Evolutionary conservation across 2,113 vertebrate species (phyloP), one percentile per base, ranked within the genome.

Genomic region (Pycnonotus jocosus): DNA sequence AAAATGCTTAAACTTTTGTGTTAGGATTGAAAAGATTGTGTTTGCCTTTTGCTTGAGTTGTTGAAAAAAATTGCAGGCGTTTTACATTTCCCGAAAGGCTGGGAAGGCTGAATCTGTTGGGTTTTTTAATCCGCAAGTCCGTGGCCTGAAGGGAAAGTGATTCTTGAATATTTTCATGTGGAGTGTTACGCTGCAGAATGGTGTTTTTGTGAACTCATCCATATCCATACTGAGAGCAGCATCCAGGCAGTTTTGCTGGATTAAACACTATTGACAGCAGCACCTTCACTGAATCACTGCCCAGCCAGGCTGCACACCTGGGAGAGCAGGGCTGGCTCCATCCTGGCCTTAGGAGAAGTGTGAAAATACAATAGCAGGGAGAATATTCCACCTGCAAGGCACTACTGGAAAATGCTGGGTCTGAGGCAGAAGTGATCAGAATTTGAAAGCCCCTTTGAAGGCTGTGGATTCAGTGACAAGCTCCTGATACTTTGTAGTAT

Each of bases 21-120:
- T 80, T 62, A 77, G 50, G 24, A 62, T 56, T 25, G 10, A 78
- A 81, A 38, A 66, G 27, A 69, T 24, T 23, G 12, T 80, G 21
- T 23, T 91, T 92, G 92, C 68, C 48, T 93, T 85, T 69, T 88
- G 62, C 62, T 86, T 94, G 51, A 68, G 19, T 74, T 88, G 68
- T 60, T 88, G 18, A 38, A 50, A 72, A 72, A 58, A 86, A 66
- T 22, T n/a, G 56, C 90, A 93, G 44, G 85, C 88, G 65, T 51
- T 60, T 66, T 90, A 81, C 33, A 54, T 93, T 96, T 96, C 85
- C 93, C 61, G 4, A 81, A 90, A 91, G 56, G 33, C 82, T 94
- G 76, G 56, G 88, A 94, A 88, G 21, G 53, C 66, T 81, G 85
- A 87, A 82, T 88, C 58, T 35, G 40, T 68, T 50, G 60, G 58